These are phyloP conservation scores for Timandra comae DNA, from an alignment of 2,888 invertebrate species.

Conservation along the genomic window DNA sequence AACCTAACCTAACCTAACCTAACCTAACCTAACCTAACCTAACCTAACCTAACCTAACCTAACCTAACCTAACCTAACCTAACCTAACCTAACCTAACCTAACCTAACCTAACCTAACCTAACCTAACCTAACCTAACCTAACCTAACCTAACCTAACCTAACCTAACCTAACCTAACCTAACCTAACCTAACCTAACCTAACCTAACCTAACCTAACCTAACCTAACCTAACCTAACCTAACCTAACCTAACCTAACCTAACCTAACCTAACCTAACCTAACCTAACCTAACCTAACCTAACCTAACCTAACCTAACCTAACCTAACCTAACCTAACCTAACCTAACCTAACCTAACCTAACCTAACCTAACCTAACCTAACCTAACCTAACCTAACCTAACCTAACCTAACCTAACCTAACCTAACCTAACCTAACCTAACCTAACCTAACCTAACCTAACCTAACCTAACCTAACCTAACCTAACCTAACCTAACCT, in stretches of 20 bases:
- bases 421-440: conserved; percentile 16
- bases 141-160: conserved; percentile 16
- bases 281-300: conserved; percentile 15
- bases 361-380: conserved; percentile 13
- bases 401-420: conserved; percentile 16
- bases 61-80: conserved; percentile 20
- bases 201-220: conserved; percentile 17
- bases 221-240: conserved; percentile 17
- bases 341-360: conserved; percentile 14
- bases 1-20: conserved; percentile 18
- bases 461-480: conserved; percentile 14
- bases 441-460: conserved; percentile 16
- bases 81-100: conserved; percentile 20
- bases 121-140: conserved; percentile 17
- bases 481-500: conserved; percentile 16
- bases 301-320: conserved; percentile 14
- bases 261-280: conserved; percentile 12
- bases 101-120: conserved; percentile 20
- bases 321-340: conserved; percentile 14
- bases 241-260: conserved; percentile 17
- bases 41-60: conserved; percentile 20
- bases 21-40: conserved; percentile 21
- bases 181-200: conserved; percentile 17
- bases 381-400: conserved; percentile 10
- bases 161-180: conserved; percentile 19